phyloP scores from a whole-genome alignment of 2,888 invertebrate genomes.

The Dicycla oo region DNA sequence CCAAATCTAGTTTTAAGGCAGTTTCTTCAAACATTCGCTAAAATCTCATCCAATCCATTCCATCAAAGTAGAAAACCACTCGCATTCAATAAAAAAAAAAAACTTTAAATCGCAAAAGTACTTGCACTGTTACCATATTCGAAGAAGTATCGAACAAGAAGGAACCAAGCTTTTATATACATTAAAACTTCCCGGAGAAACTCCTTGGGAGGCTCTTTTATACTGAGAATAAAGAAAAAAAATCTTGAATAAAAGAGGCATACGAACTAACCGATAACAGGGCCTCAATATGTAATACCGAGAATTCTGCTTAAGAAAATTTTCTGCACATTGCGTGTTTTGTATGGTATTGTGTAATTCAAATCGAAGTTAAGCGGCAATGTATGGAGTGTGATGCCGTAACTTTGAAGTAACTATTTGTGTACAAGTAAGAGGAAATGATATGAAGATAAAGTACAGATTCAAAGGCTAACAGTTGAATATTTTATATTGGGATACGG shows the following conservation, averaged over 20 bases:
- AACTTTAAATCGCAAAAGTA: constrained; percentile 56
- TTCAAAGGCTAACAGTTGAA: constrained; percentile 38
- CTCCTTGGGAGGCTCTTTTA: constrained; percentile 57
- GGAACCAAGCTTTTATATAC: constrained; percentile 76
- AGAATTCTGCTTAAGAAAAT: constrained; percentile 33
- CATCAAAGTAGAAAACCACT: constrained; percentile 19
- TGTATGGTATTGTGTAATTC: background rate
- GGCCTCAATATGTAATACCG: constrained; percentile 28
- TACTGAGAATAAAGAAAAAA: constrained; percentile 57
- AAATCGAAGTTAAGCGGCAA: constrained; percentile 23
- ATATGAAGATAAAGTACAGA: constrained; percentile 39
- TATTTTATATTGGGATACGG: constrained; percentile 16
- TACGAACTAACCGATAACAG: constrained; percentile 57
- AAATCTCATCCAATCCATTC: constrained; percentile 1
- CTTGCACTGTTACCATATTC: constrained; percentile 62
- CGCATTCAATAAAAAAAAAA: constrained; percentile 37
- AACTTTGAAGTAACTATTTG: constrained; percentile 23
- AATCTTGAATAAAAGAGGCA: constrained; percentile 61
- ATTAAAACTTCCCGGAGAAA: constrained; percentile 75
- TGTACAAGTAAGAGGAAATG: constrained; percentile 10
- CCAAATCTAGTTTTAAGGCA: background rate
- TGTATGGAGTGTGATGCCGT: constrained; percentile 16
- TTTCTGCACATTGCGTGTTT: constrained; percentile 35
- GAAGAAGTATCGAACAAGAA: constrained; percentile 66
- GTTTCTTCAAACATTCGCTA: background rate